A percentile compares a stretch with the other conserved stretches of the same genome.
Conservation (phyloP, 1,140 invertebrate species). For the Drosophila kikkawai region DNA sequence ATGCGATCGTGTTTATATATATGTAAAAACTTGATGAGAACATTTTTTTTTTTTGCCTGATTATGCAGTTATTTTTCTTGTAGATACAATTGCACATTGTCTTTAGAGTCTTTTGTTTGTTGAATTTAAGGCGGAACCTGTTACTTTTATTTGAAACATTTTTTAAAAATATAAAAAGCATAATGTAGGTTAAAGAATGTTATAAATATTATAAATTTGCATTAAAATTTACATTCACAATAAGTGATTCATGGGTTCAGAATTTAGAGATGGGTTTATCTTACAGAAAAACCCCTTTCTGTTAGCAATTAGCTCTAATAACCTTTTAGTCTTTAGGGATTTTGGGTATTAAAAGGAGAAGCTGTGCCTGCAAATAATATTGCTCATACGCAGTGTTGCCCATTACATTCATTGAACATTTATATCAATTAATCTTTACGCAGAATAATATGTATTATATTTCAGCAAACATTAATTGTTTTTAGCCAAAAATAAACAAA, state of each 20-base stretch:
- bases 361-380: background rate
- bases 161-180: background rate
- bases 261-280: too few relatives aligned
- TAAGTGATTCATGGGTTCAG: too few relatives aligned
- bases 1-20: slow-evolving; percentile 25
- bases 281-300: too few relatives aligned
- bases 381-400: slow-evolving; percentile 1
- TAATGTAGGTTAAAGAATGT: too few relatives aligned
- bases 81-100: slow-evolving; percentile 7
- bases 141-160: background rate
- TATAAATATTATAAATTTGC: too few relatives aligned
- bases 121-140: slow-evolving; percentile 3
- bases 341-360: too few relatives aligned
- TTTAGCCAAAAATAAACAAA: background rate
- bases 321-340: background rate
- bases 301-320: too few relatives aligned
- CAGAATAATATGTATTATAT: background rate
- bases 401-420: background rate
- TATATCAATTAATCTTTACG: background rate
- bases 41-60: slow-evolving; percentile 33
- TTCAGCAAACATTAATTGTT: background rate
- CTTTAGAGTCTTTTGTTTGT: background rate
- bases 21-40: slow-evolving; percentile 34
- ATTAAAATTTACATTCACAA: too few relatives aligned
- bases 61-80: slow-evolving; percentile 51